Conservation (phyloP, 2,888 invertebrate genomes). For the Leucoptera coffeella region DNA sequence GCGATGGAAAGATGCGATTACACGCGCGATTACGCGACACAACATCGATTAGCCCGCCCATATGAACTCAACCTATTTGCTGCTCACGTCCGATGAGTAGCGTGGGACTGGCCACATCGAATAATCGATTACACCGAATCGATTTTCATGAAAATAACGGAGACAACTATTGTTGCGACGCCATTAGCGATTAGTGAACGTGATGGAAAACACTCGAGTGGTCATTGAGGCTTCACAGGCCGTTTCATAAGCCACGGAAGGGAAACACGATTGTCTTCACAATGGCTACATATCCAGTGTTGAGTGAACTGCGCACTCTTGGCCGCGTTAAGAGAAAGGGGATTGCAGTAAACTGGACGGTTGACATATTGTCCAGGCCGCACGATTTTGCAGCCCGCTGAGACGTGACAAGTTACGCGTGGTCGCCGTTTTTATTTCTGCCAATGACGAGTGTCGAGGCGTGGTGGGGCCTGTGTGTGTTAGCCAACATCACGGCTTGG, state of each 20-base stretch:
- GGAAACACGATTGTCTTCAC: constrained; percentile 23
- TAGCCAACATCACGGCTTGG: no score
- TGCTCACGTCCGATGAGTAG: constrained; percentile 13
- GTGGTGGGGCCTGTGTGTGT: constrained; percentile 40
- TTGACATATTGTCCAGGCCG: constrained; percentile 46
- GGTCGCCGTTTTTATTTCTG: constrained; percentile 52
- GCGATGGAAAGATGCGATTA: no score
- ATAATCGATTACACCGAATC: constrained; percentile 41
- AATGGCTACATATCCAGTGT: constrained; percentile 18
- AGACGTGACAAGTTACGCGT: constrained; percentile 51
- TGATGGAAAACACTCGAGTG: constrained; percentile 46
- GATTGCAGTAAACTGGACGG: constrained; percentile 12
- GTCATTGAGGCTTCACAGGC: constrained; percentile 43
- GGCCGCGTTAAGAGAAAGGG: neutral
- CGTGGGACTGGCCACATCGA: constrained; percentile 44
- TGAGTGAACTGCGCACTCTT: constrained; percentile 10
- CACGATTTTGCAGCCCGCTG: constrained; percentile 47
- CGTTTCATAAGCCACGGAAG: constrained; percentile 47
- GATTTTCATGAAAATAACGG: constrained; percentile 46
- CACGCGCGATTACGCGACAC: constrained; percentile 26
- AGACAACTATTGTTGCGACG: constrained; percentile 32
- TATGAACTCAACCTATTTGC: constrained; percentile 1
- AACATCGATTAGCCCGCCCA: no score
- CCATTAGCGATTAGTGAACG: constrained; percentile 36
- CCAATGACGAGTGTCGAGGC: constrained; percentile 52